phyloP scores from a whole-genome alignment of 2,888 invertebrate species.

The Tribolium freemani region DNA sequence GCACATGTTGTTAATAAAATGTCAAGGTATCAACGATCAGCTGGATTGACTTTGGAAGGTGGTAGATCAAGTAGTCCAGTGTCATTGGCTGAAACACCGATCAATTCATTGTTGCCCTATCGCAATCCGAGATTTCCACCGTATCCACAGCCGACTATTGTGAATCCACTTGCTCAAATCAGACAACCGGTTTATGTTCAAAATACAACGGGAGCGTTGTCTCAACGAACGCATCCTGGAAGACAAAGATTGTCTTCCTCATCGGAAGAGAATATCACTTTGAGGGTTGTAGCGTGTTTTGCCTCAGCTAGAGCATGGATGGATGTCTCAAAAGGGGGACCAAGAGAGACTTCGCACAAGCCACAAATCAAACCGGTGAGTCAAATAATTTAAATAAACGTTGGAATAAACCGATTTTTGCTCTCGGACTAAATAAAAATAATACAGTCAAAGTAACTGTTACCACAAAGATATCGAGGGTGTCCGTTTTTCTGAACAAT shows the following conservation, averaged over 20 bases:
- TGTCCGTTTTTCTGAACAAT: too few species aligned
- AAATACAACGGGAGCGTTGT: conserved; percentile 69
- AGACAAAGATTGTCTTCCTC: conserved; percentile 79
- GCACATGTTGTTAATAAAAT: conserved; percentile 94
- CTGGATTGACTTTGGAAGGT: conserved; percentile 84
- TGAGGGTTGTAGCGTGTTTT: conserved; percentile 85
- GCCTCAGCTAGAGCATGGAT: conserved; percentile 84
- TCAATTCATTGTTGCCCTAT: conserved; percentile 74
- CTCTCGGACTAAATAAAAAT: too few species aligned
- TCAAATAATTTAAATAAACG: background rate
- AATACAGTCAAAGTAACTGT: too few species aligned
- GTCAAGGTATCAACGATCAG: conserved; percentile 94
- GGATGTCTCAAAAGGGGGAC: conserved; percentile 61
- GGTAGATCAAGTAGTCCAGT: conserved; percentile 82
- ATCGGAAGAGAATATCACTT: conserved; percentile 79
- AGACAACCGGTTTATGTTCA: conserved; percentile 75
- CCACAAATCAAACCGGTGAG: conserved; percentile 71
- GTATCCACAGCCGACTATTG: conserved; percentile 86
- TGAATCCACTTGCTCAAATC: conserved; percentile 88
- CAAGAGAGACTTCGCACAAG: conserved; percentile 57
- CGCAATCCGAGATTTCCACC: conserved; percentile 93
- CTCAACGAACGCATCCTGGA: conserved; percentile 70
- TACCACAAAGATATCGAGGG: too few species aligned
- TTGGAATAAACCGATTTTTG: too few species aligned
- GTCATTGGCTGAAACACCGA: conserved; percentile 66